Percentiles rank a stretch among this genome's conserved stretches.
Evolutionary conservation across 2,888 invertebrate species (phyloP).

Genomic region (Dryomyza anilis): DNA sequence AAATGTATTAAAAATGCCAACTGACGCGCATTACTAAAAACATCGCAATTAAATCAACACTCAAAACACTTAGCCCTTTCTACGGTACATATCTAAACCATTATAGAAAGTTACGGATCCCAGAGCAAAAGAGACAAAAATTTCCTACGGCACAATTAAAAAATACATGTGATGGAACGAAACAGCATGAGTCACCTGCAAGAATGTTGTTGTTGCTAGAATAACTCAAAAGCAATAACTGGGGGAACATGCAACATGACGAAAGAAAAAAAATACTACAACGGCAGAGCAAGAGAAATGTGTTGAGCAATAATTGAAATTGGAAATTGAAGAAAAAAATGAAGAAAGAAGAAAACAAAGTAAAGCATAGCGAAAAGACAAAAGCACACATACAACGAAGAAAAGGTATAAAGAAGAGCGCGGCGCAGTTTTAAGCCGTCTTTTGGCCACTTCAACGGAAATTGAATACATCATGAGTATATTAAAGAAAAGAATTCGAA

Average conservation of each 20-base stretch:
- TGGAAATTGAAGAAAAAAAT: slow-evolving; percentile 6
- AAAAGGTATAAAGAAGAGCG: neutral
- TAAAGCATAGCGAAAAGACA: no score
- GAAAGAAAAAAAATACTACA: no score
- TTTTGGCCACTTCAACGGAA: neutral
- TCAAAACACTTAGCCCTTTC: neutral
- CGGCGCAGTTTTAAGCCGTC: neutral
- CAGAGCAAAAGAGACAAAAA: neutral
- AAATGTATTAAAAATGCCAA: no score
- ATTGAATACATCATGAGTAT: neutral
- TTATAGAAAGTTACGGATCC: neutral
- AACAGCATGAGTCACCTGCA: neutral
- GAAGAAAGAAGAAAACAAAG: neutral
- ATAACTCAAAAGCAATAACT: neutral
- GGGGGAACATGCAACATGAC: neutral
- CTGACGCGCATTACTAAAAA: no score
- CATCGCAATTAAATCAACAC: no score
- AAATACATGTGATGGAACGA: neutral
- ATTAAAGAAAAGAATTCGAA: no score
- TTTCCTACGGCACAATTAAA: neutral
- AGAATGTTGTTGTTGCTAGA: neutral
- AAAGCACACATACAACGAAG: no score
- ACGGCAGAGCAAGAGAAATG: neutral
- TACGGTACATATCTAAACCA: neutral
- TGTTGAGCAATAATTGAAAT: slow-evolving; percentile 15